Conservation (phyloP, 2,888 invertebrate species). For the Drosophila meridiana region DNA sequence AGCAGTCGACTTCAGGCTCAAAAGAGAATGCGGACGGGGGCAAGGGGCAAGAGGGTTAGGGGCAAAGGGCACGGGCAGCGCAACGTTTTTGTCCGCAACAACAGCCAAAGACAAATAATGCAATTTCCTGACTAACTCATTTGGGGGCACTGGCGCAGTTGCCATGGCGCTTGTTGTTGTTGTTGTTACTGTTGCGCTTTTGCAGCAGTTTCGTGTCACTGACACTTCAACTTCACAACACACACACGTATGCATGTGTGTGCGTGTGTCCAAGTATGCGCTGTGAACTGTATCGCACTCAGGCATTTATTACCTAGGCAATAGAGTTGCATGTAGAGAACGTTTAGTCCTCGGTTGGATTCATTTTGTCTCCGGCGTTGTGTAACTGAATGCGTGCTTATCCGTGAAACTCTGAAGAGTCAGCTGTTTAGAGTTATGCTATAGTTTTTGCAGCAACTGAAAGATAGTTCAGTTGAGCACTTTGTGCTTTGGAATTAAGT, state of each 20-base stretch:
- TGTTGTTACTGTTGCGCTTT: conserved; percentile 15
- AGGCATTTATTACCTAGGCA: conserved; percentile 76
- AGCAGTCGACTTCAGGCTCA: conserved; percentile 13
- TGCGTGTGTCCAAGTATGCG: conserved; percentile 18
- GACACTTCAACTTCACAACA: conserved; percentile 47
- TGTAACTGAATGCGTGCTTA: conserved; percentile 45
- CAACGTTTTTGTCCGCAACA: conserved; percentile 64
- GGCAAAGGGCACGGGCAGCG: neutral
- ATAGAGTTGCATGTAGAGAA: conserved; percentile 48
- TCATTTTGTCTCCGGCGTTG: conserved; percentile 26
- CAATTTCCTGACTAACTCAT: conserved; percentile 79
- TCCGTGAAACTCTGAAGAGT: conserved; percentile 4
- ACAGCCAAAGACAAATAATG: conserved; percentile 79
- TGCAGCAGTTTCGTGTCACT: conserved; percentile 62
- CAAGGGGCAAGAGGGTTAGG: no score
- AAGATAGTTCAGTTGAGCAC: no score
- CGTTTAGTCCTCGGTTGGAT: conserved; percentile 30
- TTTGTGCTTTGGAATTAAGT: no score
- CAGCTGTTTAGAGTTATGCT: neutral
- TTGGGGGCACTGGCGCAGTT: conserved; percentile 57
- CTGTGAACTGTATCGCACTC: conserved; percentile 41
- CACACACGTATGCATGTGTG: conserved; percentile 1
- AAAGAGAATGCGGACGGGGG: neutral
- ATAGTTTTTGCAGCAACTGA: neutral
- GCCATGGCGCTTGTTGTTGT: conserved; percentile 1